These are phyloP conservation scores for Pygoscelis antarcticus DNA, from an alignment of 2,113 vertebrate species.

Conservation along the genomic window DNA sequence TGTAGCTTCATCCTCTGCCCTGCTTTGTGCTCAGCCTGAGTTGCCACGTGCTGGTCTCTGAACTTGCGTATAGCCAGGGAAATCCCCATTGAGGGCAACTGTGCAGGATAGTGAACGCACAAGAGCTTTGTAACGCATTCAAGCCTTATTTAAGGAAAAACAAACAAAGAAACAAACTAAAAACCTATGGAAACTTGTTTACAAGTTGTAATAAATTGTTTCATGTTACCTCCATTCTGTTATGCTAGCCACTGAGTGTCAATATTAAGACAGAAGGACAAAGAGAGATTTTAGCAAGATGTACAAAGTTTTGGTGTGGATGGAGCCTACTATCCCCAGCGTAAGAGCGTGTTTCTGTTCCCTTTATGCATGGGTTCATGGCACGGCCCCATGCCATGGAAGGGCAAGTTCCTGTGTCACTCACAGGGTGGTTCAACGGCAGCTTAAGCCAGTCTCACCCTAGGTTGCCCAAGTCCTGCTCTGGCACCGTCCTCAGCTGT, in stretches of 20 bases:
- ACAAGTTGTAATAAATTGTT: background rate
- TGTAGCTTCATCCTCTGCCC: background rate
- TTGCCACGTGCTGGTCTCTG: background rate
- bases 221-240: background rate
- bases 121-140: background rate
- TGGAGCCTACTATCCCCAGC: background rate
- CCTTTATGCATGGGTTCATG: background rate
- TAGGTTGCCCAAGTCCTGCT: background rate
- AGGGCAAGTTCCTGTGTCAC: background rate
- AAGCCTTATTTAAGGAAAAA: background rate
- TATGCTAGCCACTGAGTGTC: background rate
- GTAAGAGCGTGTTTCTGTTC: background rate
- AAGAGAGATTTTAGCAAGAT: background rate
- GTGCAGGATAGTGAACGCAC: background rate
- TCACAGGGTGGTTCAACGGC: background rate
- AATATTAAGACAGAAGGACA: background rate
- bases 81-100: fast-evolving
- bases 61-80: background rate
- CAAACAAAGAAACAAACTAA: background rate
- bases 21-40: background rate
- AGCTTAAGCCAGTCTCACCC: background rate
- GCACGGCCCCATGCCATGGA: too few relatives aligned
- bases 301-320: background rate
- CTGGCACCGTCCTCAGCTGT: fast-evolving
- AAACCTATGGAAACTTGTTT: background rate